These are phyloP conservation scores for Papilio gigon DNA, from an alignment of 2,888 invertebrate species.

Conservation along the genomic window DNA sequence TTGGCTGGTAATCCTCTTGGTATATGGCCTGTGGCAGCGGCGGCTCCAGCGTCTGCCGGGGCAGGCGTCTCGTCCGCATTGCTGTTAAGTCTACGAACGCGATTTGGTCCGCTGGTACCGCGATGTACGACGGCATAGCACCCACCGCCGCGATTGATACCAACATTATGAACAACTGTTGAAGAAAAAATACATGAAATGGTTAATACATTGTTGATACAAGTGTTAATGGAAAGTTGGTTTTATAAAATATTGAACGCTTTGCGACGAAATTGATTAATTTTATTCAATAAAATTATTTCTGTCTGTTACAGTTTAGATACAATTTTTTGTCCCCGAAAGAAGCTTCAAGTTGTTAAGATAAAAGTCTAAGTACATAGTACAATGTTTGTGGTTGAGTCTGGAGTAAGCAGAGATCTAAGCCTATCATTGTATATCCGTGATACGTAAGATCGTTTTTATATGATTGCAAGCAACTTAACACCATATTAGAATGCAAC, in stretches of 20 bases:
- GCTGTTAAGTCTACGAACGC: constrained; percentile 81
- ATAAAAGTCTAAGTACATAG: no score
- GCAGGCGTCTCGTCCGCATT: constrained; percentile 64
- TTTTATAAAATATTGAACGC: no score
- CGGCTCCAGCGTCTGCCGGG: constrained; percentile 65
- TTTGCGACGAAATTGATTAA: no score
- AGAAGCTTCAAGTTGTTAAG: no score
- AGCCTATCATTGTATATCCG: neutral
- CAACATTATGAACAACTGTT: constrained; percentile 65
- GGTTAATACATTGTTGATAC: neutral
- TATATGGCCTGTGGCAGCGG: constrained; percentile 56
- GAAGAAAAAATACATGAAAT: constrained; percentile 28
- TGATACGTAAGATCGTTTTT: neutral
- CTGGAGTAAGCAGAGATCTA: no score
- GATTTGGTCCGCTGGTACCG: constrained; percentile 83
- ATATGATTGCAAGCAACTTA: constrained; percentile 20
- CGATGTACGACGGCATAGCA: constrained; percentile 83
- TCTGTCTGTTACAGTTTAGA: no score
- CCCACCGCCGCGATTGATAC: constrained; percentile 58
- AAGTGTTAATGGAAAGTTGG: neutral
- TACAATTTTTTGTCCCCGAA: no score
- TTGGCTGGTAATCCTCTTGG: constrained; percentile 63
- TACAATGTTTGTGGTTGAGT: no score
- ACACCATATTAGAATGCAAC: constrained; percentile 26
- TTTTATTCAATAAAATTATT: no score